Base-by-base conservation (phyloP, 2,797 vertebrate species). In the Takifugu ocellatus region DNA sequence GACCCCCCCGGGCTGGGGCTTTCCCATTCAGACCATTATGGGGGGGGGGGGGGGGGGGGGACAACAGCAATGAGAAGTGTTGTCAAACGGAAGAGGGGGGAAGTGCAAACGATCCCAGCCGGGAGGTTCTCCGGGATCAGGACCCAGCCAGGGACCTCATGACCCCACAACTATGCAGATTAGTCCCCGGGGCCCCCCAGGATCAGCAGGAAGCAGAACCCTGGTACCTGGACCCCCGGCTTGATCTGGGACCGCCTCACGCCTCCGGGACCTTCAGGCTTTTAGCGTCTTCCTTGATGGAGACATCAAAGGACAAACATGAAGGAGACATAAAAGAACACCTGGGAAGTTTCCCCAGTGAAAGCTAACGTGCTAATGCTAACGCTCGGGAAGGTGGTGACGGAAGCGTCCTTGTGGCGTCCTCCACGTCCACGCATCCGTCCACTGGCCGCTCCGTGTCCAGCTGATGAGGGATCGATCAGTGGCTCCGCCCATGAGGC, bases 81-180 rank as follows among this genome's bases (percentile, higher is more conserved):
- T 21, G 21, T 21, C 21, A 21, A 21, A 21, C 21, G 21, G 21
- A 21, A 21, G 21, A 21, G 59, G 51, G 42, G 67, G 44, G 59
- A 68, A 49, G 70, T 70, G 75, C 21, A 80, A 77, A 74, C 63
- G 25, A 72, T 79, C 50, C 63, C 61, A 72, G 70, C 49, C 29
- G 12, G 66, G 70, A 65, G 75, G 64, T 70, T 80, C 54, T 62
- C 39, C 51, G 31, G 75, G 79, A 77, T 77, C 71, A 62, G 56
- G 78, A 84, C 78, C 77, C 77, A 36, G 69, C n/a, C 68, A 68
- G 57, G 81, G 84, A 88, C 78, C 86, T 54, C 56, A 66, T 64
- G 54, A 81, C 84, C 43, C 83, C 69, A 1, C 69, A 72, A 72
- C 76, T 75, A 63, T 44, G 63, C 76, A 78, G 82, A 88, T 88